Evolutionary conservation across 2,888 invertebrate species (phyloP).

Genomic region (Endotricha flammealis): DNA sequence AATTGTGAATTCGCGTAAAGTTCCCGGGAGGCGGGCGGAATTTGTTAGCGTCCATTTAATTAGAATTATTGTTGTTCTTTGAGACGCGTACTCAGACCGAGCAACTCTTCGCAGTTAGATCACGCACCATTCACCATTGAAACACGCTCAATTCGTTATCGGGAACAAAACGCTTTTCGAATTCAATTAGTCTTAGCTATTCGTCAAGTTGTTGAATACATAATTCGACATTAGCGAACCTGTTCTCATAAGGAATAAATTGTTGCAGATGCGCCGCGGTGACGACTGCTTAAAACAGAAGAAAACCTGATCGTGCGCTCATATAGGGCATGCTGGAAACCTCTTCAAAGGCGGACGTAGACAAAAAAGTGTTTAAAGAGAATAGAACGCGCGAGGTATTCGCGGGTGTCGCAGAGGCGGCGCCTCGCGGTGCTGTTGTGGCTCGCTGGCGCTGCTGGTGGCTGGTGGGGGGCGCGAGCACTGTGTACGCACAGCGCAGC

Average conservation of each 20-base stretch:
- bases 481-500: conserved; percentile 66
- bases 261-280: conserved; percentile 46
- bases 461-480: conserved; percentile 55
- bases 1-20: conserved; percentile 12
- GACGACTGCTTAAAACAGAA: conserved; percentile 19
- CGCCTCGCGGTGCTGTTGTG: conserved; percentile 55
- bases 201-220: conserved; percentile 19
- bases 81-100: conserved; percentile 25
- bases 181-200: conserved; percentile 30
- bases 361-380: neutral
- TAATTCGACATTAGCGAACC: conserved; percentile 16
- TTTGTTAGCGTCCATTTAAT: conserved; percentile 39
- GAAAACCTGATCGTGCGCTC: conserved; percentile 29
- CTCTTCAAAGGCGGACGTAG: neutral
- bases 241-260: conserved; percentile 16
- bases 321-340: conserved; percentile 21
- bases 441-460: conserved; percentile 59
- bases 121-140: conserved; percentile 44
- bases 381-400: conserved; percentile 20
- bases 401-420: conserved; percentile 54
- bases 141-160: conserved; percentile 36
- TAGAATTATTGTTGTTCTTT: conserved; percentile 49
- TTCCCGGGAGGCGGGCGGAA: conserved; percentile 12
- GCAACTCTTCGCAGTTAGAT: conserved; percentile 39
- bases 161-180: conserved; percentile 31